Evolutionary conservation across 2,113 vertebrate species (phyloP), one percentile per base, ranked within the genome.

Genomic region (Eublepharis macularius): DNA sequence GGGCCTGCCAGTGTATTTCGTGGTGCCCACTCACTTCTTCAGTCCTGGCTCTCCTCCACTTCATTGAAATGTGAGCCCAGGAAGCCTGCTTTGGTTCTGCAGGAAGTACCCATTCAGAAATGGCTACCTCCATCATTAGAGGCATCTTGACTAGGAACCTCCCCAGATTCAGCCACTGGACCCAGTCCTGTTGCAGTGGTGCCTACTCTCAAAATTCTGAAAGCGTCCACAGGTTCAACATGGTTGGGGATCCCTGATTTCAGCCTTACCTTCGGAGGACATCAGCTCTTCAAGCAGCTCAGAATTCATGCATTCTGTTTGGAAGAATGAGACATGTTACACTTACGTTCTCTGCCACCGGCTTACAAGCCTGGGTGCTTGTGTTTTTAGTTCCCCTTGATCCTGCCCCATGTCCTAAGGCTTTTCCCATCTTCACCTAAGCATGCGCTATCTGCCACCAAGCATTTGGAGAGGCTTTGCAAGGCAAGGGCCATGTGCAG

Each of bases 211-310:
- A 5, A 54, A 17, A 54, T 19, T 54, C 16, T 17, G 19, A 54
- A 19, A 54, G 51, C 17, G 9, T 26, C 60, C 60, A 63, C 21
- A 26, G 21, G 60, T 24, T 63, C 60, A 26, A 63, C 19, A 63
- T 8, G 4, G 24, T 29, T 26, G 26, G 26, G 24, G 24, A 63
- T 63, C 60, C 60, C 2, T 0, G 76, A 76, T 14, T 72, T 80
- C 68, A 51, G 75, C 80, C 97, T 93, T 93, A 99, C 98, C 98
- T 98, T 99, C 98, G 88, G 98, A 99, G 66, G 98, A 98, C 98
- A 99, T 99, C 91, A 99, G 92, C 90, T 99, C 98, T 85, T 99
- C 98, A 80, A 99, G 94, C 86, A 99, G 95, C 93, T 99, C 98
- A 5, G 98, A 98, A 87, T 96, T 98, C 96, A 98, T 97, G 90